Evolutionary conservation across 1,140 invertebrate species (phyloP).

Genomic region (Aricia agestis): DNA sequence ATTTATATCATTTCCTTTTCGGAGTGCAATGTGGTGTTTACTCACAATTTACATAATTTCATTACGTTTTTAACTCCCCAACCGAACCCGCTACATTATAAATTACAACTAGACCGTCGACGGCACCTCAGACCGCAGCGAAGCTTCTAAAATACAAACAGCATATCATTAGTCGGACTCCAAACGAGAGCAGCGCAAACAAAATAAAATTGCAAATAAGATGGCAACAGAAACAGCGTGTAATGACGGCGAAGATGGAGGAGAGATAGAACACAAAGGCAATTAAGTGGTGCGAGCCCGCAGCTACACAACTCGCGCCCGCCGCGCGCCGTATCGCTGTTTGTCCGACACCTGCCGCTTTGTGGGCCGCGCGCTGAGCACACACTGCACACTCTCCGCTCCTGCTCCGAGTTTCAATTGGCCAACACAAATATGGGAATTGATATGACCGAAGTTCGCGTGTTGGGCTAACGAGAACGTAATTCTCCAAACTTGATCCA

Average conservation of each 20-base stretch:
- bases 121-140: too few relatives aligned
- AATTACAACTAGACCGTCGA: neutral
- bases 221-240: neutral
- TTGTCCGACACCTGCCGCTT: conserved; percentile 1
- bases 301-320: neutral
- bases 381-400: neutral
- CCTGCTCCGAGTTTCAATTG: neutral
- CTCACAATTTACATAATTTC: neutral
- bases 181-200: neutral
- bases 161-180: neutral
- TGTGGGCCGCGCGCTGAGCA: neutral
- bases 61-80: neutral
- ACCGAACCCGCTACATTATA: neutral
- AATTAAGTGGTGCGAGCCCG: neutral
- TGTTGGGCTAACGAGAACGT: neutral
- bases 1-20: neutral
- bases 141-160: neutral
- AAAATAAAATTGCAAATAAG: conserved; percentile 1
- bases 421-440: neutral
- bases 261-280: conserved; percentile 7
- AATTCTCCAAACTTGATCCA: neutral
- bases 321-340: conserved; percentile 2
- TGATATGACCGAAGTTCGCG: neutral
- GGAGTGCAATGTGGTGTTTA: neutral
- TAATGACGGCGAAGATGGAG: conserved; percentile 5